Percentiles rank a stretch among this genome's conserved stretches.
Conservation (phyloP, 2,888 invertebrate species). For the Cerceris rybyensis region DNA sequence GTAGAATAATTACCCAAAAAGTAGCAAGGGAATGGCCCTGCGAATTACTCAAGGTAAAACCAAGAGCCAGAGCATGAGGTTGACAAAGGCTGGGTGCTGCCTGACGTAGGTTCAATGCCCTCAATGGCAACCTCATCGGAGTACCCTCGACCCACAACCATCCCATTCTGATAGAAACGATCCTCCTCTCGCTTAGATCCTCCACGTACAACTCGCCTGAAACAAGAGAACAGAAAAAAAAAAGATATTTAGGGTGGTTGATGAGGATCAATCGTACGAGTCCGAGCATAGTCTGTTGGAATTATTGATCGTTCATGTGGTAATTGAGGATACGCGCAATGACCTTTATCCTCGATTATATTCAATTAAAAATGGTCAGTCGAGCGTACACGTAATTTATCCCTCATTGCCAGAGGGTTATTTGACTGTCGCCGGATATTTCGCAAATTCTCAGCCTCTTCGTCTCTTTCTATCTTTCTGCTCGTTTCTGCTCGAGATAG, state of each 20-base stretch:
- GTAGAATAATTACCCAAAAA: slow-evolving; percentile 75
- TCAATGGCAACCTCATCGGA: slow-evolving; percentile 77
- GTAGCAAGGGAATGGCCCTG: slow-evolving; percentile 76
- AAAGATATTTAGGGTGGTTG: slow-evolving; percentile 28
- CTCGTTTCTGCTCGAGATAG: neutral
- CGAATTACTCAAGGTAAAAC: slow-evolving; percentile 79
- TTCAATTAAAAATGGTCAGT: slow-evolving; percentile 36
- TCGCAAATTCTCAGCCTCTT: too few relatives aligned
- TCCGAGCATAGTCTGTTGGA: slow-evolving; percentile 7
- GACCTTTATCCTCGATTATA: slow-evolving; percentile 30
- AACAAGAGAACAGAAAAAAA: slow-evolving; percentile 32
- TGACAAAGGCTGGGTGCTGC: slow-evolving; percentile 77
- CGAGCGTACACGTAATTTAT: slow-evolving; percentile 15
- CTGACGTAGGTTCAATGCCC: slow-evolving; percentile 79
- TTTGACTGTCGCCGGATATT: too few relatives aligned
- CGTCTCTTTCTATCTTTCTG: too few relatives aligned
- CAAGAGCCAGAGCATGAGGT: slow-evolving; percentile 78
- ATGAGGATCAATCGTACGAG: slow-evolving; percentile 47
- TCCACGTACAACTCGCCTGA: slow-evolving; percentile 80
- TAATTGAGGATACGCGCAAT: slow-evolving; percentile 42
- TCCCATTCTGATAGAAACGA: slow-evolving; percentile 80
- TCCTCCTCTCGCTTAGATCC: slow-evolving; percentile 76
- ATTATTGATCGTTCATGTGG: slow-evolving; percentile 13
- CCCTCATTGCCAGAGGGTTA: too few relatives aligned
- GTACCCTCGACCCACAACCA: slow-evolving; percentile 80